A percentile compares a stretch with the other conserved stretches of the same genome.
These are phyloP conservation scores for Ridgeia piscesae DNA, from an alignment of 1,140 invertebrate species.

Conservation along the genomic window DNA sequence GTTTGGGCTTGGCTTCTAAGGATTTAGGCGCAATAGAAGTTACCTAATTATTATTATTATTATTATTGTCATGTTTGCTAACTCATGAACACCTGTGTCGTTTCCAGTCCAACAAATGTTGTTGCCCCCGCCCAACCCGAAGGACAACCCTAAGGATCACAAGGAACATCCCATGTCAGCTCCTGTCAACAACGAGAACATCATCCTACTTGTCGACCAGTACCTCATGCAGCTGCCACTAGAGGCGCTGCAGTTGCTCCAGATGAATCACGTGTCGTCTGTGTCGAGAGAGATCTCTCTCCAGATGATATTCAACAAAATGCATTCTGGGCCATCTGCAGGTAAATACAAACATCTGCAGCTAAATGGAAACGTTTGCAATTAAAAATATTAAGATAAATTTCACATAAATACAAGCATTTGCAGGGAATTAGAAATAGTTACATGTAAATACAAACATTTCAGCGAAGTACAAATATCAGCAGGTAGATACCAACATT, in stretches of 20 bases:
- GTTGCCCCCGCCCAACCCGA: not conserved
- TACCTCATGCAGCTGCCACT: constrained; percentile 53
- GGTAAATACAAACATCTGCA: constrained; percentile 14
- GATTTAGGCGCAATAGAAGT: too few species aligned
- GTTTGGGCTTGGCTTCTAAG: too few species aligned
- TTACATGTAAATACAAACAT: too few species aligned
- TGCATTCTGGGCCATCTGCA: constrained; percentile 19
- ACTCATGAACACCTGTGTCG: too few species aligned
- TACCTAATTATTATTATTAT: too few species aligned
- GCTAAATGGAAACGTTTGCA: not conserved
- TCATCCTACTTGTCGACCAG: constrained; percentile 51
- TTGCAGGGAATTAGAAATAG: not conserved
- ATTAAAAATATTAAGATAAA: too few species aligned
- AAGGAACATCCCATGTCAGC: not conserved
- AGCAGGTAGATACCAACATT: too few species aligned
- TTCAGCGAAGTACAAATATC: too few species aligned
- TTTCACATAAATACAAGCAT: not conserved
- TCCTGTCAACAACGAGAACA: constrained; percentile 36
- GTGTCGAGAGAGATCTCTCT: constrained; percentile 54
- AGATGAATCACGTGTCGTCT: constrained; percentile 41
- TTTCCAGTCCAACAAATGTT: not conserved
- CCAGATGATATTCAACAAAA: constrained; percentile 37
- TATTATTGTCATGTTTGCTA: too few species aligned
- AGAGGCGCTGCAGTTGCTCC: constrained; percentile 51
- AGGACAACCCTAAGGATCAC: not conserved